Base-by-base conservation (phyloP, 1,140 invertebrate genomes). In the Armadillidium nasatum region DNA sequence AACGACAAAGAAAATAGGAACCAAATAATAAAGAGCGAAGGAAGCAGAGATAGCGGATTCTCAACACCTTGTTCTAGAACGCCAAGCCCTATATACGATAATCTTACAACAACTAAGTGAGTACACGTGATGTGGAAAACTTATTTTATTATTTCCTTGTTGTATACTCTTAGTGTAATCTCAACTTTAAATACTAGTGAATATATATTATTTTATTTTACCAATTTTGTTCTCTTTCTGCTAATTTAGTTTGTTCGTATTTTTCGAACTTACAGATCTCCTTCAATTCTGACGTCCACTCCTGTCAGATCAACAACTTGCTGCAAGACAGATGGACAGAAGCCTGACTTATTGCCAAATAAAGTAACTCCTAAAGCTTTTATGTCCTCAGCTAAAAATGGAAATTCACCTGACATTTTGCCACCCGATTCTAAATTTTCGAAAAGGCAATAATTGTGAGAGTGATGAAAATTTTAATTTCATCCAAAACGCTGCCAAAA, bases 331-430 rank as follows among this genome's bases (percentile, higher is more conserved):
- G 75, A 50, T 15, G 68, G 76, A 60, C 75, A 76, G 44, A 68
- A 74, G n/a, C 80, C 80, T 44, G 80, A 81, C 50, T 77, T 81
- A 23, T 75, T 81, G 21, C 80, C 80, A 13, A 81, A 77, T 69
- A 81, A 81, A 73, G 73, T 81, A 10, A 78, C 54, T 10, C 78
- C 71, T 0, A 44, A 44, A 66, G 43, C 76, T 15, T 50, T 75
- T 71, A 78, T 60, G 73, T 15, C 50, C 3, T 60, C 50, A 60
- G 7, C 50, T 15, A 60, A 15, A 19, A 60, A 13, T 60, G 11
- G 11, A 13, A 60, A 60, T 60, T 60, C 50, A 60, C 50, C 50
- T 19, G 50, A 60, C 19, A 2, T 60, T 60, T 13, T 60, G 19
- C 11, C 50, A 19, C 66, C 21, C 10, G 73, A 68, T 44, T 74